phyloP scores from a whole-genome alignment of 2,113 vertebrate genomes.

The Colinus virginianus region DNA sequence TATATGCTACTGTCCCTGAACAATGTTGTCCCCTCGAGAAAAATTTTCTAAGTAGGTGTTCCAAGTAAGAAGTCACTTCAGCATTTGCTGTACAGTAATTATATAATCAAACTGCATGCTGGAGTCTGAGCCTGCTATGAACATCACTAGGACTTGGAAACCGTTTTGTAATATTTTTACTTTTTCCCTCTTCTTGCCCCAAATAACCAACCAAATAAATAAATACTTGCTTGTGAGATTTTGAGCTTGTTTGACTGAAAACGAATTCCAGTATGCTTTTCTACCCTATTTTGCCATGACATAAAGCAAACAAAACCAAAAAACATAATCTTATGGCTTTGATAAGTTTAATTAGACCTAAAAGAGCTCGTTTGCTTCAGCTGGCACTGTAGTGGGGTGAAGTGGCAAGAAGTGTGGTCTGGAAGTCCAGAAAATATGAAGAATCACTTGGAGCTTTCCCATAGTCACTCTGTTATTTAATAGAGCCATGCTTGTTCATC shows the following conservation, averaged over 20 bases:
- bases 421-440: neutral
- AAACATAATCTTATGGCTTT: neutral
- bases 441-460: neutral
- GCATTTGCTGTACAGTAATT: neutral
- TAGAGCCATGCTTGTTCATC: neutral
- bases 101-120: neutral
- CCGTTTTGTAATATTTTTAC: neutral
- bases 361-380: neutral
- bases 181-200: neutral
- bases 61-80: neutral
- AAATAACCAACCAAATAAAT: neutral
- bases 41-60: neutral
- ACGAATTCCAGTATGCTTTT: neutral
- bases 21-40: neutral
- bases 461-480: neutral
- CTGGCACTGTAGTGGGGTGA: rapidly evolving
- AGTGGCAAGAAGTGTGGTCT: neutral
- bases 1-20: neutral
- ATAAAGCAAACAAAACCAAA: neutral
- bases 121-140: neutral
- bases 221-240: neutral
- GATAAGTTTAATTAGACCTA: neutral
- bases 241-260: neutral
- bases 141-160: neutral
- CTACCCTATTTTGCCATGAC: neutral